Conservation (phyloP, 2,113 vertebrate genomes). For the Nycticorax nycticorax region DNA sequence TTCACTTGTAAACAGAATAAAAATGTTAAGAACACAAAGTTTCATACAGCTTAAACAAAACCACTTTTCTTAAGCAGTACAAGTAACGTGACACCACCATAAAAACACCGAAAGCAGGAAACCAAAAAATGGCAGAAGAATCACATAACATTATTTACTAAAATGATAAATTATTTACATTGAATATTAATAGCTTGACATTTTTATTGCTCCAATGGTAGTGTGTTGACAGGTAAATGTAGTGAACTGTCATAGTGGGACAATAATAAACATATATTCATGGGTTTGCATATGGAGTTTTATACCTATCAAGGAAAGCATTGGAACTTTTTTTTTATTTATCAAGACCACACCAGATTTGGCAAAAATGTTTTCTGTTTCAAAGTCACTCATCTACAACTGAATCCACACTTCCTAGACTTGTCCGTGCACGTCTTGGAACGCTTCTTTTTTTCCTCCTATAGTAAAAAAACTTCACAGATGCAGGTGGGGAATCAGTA, state of each 20-base stretch:
- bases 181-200: slow-evolving; percentile 31
- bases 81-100: slow-evolving; percentile 34
- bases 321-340: neutral
- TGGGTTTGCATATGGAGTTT: neutral
- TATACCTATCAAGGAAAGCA: neutral
- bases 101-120: slow-evolving; percentile 38
- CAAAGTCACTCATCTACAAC: neutral
- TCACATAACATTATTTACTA: slow-evolving; percentile 25
- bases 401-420: neutral
- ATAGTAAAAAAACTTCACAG: neutral
- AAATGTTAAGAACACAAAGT: slow-evolving; percentile 60
- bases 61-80: slow-evolving; percentile 50
- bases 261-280: neutral
- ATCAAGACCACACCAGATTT: neutral
- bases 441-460: neutral
- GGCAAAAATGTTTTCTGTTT: neutral
- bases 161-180: slow-evolving; percentile 44
- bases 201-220: slow-evolving; percentile 67
- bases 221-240: slow-evolving; percentile 37
- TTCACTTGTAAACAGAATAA: slow-evolving; percentile 73
- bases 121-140: slow-evolving; percentile 37
- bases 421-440: neutral
- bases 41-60: slow-evolving; percentile 60
- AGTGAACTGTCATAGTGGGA: neutral
- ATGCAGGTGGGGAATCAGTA: neutral